Evolutionary conservation across 2,797 vertebrate genomes (phyloP), one percentile per base, ranked within the genome.

Genomic region (Acrocephalus scirpaceus): DNA sequence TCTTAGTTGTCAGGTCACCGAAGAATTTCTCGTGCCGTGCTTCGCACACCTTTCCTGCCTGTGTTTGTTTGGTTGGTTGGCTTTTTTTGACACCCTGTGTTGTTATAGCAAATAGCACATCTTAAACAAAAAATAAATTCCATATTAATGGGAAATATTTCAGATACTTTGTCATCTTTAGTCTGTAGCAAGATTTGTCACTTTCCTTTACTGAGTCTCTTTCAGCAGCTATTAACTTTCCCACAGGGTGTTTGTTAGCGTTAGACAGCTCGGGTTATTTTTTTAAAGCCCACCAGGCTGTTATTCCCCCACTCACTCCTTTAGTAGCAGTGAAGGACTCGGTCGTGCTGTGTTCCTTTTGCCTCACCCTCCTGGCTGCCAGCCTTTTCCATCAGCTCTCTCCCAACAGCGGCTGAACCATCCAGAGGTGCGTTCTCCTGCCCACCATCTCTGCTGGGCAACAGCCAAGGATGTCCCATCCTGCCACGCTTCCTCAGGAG

Each of bases 331-430:
- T 3, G 1, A 40, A 74, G 70, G 54, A 16, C 30, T 29, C 3
- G 0, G 7, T 8, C 0, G 0, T 8, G 50, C 62, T 13, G 11
- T 23, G 42, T 7, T 65, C 1, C 7, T 42, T 81, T 60, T 75
- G 11, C 26, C 38, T 64, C 11, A n/a, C 32, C 23, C 32, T 45
- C 13, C 16, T 1, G 1, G 10, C 23, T 9, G 29, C n/a, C 70
- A 66, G 17, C 48, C 19, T 67, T 60, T 48, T 40, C 72, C 70
- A 19, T 6, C 10, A 4, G 38, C 50, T 71, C 82, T 20, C 3
- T 56, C 10, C 15, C 1, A 3, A 12, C 11, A 0, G 9, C 2
- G 20, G 20, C 32, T 12, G 2, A 2, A 54, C 17, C 17, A 44
- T 10, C 32, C 64, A 62, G 40, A 32, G 17, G 2, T 1, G 20